These are phyloP conservation scores for Melanogrammus aeglefinus DNA, from an alignment of 2,797 vertebrate genomes.

Conservation along the genomic window DNA sequence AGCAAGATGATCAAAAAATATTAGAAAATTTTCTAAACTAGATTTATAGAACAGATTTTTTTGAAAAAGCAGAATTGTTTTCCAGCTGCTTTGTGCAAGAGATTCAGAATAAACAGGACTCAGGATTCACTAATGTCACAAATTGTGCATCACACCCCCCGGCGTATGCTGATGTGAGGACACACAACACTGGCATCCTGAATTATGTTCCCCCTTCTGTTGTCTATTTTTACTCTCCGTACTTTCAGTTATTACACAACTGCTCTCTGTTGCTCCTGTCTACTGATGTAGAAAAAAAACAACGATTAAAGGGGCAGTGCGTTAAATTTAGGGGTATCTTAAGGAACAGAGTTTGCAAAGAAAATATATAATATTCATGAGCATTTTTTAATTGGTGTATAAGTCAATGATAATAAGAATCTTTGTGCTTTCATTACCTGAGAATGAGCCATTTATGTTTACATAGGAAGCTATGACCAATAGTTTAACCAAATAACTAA, in stretches of 20 bases:
- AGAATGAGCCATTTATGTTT: no score
- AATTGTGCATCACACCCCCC: conserved; percentile 23
- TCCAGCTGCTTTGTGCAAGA: background rate
- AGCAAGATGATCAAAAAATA: background rate
- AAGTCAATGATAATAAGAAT: no score
- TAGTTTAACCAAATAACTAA: no score
- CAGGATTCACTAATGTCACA: conserved; percentile 31
- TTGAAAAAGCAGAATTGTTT: background rate
- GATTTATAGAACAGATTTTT: background rate
- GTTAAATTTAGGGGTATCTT: no score
- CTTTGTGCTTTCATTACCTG: no score
- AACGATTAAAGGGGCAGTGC: conserved; percentile 1
- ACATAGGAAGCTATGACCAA: no score
- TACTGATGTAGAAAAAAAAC: conserved; percentile 31
- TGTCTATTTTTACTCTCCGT: conserved; percentile 40
- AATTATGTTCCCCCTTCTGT: conserved; percentile 25
- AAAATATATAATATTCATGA: no score
- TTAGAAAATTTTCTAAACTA: background rate
- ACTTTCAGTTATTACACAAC: conserved; percentile 48
- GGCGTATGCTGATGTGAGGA: conserved; percentile 8
- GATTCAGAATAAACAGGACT: background rate
- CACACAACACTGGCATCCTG: conserved; percentile 11
- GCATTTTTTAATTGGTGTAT: no score
- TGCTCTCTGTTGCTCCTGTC: conserved; percentile 25
- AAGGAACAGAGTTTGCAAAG: no score